Conservation (phyloP, 2,888 invertebrate genomes). For the Limulus polyphemus region DNA sequence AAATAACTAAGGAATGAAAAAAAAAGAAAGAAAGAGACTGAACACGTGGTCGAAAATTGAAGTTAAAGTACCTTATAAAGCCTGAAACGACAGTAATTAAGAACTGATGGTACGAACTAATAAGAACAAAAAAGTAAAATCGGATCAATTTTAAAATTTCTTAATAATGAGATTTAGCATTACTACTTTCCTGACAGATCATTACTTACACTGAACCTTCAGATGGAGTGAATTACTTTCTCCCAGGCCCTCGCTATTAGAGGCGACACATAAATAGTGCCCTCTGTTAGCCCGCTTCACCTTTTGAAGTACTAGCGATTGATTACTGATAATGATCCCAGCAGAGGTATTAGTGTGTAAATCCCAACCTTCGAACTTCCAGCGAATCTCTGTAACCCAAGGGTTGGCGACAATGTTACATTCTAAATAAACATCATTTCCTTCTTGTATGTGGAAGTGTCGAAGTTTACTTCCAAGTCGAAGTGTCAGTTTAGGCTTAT, state of each 20-base stretch:
- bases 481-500: constrained; percentile 12
- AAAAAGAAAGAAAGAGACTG: no score
- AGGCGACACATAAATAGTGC: constrained; percentile 9
- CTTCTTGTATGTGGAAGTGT: constrained; percentile 16
- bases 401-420: constrained; percentile 19
- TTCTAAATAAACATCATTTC: constrained; percentile 14
- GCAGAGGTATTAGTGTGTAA: constrained; percentile 5
- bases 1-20: no score
- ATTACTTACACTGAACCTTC: constrained; percentile 13
- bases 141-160: no score
- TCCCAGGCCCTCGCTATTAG: constrained; percentile 9
- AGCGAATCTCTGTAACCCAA: constrained; percentile 16
- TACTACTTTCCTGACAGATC: no score
- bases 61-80: no score
- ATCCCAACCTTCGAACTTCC: constrained; percentile 15
- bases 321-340: constrained; percentile 15
- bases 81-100: no score
- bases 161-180: no score
- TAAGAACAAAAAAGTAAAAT: no score
- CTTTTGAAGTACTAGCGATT: constrained; percentile 12
- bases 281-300: constrained; percentile 13
- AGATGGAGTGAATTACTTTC: constrained; percentile 18
- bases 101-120: no score
- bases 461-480: constrained; percentile 2
- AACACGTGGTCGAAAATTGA: no score